Evolutionary conservation across 64 coral and sea anemone species (phyloP).

Genomic region (Acropora tenuis): DNA sequence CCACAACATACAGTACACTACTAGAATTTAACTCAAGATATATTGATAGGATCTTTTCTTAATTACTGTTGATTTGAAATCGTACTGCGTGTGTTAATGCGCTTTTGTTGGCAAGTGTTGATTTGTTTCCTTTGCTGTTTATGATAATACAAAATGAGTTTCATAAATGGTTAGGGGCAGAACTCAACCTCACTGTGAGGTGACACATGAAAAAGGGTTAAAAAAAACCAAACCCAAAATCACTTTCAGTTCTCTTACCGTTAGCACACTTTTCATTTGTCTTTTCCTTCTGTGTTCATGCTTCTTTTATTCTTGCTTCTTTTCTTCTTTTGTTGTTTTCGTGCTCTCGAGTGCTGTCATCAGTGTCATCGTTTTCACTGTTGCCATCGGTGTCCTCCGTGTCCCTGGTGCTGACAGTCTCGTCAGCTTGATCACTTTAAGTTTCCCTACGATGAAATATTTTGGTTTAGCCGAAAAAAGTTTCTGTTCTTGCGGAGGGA

Average conservation of each 20-base stretch:
- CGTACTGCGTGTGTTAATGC: no score
- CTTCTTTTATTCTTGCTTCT: neutral
- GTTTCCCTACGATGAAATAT: conserved; percentile 15
- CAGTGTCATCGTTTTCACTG: neutral
- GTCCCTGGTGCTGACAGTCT: neutral
- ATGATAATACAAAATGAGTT: no score
- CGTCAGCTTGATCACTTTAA: conserved; percentile 1
- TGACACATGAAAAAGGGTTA: neutral
- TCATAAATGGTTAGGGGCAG: no score
- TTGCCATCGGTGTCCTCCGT: neutral
- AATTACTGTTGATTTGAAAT: no score
- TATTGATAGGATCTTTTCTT: no score
- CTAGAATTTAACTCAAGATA: no score
- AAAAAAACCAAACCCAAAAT: neutral
- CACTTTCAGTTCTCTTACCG: neutral
- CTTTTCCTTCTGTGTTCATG: neutral
- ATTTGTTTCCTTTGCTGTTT: no score
- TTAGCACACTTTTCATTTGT: neutral
- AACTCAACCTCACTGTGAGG: neutral
- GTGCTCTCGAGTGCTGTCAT: neutral
- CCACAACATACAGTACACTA: no score
- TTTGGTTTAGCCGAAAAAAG: conserved; percentile 17
- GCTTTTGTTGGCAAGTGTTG: no score
- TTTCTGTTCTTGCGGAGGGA: conserved; percentile 17
- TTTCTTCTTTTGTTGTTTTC: neutral